These are phyloP conservation scores for Hymenochirus boettgeri DNA, from an alignment of 2,113 vertebrate genomes.

Conservation along the genomic window DNA sequence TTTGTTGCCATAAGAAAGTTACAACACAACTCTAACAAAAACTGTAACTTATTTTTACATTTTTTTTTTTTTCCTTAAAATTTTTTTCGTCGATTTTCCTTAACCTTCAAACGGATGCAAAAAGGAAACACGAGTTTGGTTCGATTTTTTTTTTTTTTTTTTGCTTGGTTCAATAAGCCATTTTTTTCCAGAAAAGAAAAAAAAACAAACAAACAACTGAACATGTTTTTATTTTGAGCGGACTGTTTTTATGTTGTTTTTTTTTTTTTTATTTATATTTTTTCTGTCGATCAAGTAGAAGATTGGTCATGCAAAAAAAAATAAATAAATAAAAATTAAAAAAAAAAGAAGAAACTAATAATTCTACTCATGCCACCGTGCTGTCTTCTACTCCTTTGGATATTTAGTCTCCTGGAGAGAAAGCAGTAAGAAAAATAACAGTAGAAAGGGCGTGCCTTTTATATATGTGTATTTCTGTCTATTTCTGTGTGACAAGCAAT, in stretches of 20 bases:
- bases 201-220: not conserved
- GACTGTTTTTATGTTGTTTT: slow-evolving; percentile 1
- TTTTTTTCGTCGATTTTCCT: not conserved
- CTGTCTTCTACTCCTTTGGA: slow-evolving; percentile 10
- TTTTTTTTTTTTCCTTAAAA: slow-evolving; percentile 2
- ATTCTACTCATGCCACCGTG: slow-evolving; percentile 3
- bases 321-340: too few relatives aligned
- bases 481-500: slow-evolving; percentile 16
- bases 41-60: slow-evolving; percentile 26
- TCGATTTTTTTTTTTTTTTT: slow-evolving; percentile 19
- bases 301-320: slow-evolving; percentile 10
- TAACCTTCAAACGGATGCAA: slow-evolving; percentile 35
- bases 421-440: slow-evolving; percentile 9
- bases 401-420: slow-evolving; percentile 1
- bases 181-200: slow-evolving; percentile 35
- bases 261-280: too few relatives aligned
- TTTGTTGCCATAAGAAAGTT: slow-evolving; percentile 41
- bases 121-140: slow-evolving; percentile 15
- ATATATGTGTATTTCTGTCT: slow-evolving; percentile 23
- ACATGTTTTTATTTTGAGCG: not conserved
- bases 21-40: slow-evolving; percentile 35
- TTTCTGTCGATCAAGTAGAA: not conserved
- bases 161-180: slow-evolving; percentile 41
- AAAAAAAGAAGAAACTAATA: too few relatives aligned
- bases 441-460: slow-evolving; percentile 30